Base-by-base conservation (phyloP, 1,140 invertebrate genomes). In the Dufourea novaeangliae region DNA sequence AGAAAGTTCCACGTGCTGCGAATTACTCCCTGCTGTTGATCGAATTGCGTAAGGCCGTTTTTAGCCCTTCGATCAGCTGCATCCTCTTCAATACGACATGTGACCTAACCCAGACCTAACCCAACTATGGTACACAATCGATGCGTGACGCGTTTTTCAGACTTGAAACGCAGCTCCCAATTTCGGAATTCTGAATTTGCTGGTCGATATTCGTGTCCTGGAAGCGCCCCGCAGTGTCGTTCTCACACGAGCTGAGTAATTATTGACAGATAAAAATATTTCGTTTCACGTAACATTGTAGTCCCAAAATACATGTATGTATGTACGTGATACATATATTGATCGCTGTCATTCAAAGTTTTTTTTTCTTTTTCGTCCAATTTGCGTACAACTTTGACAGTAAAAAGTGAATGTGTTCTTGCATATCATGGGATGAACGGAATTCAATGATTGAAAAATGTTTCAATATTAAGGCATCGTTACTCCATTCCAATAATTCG, bases 1-100 rank as follows among this genome's bases (percentile, higher is more conserved):
- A 64, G 73, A 84, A 87, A 87, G 76, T 78, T 79, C 62, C 68
- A 63, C 62, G 64, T 68, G 72, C 52, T 83, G 67, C 66, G 66
- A 62, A 73, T 52, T 37, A 39, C 25, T 63, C 22, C 25, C 70
- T 37, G 59, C 32, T n/a, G 50, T n/a, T 12, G 22, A 4, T 72
- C 44, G n/a, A 63, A 25, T 50, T 25, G 11, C 25, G 32, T 22
- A 7, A 17, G 27, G 14, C 52, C 59, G 22, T 63, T 72, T 50
- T 72, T 64, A 34, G 20, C n/a, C 1, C 7, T 11, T 32, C 27
- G 20, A 71, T 59, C 39, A 17, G 54, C 10, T 22, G 11, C 14
- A 20, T 63, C n/a, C 22, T 32, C 25, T 22, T 20, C 11, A n/a
- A 50, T n/a, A n/a, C 32, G 11, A 22, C 46, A n/a, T 32, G 32